phyloP scores from a whole-genome alignment of 2,797 vertebrate genomes.

The Sparus aurata region DNA sequence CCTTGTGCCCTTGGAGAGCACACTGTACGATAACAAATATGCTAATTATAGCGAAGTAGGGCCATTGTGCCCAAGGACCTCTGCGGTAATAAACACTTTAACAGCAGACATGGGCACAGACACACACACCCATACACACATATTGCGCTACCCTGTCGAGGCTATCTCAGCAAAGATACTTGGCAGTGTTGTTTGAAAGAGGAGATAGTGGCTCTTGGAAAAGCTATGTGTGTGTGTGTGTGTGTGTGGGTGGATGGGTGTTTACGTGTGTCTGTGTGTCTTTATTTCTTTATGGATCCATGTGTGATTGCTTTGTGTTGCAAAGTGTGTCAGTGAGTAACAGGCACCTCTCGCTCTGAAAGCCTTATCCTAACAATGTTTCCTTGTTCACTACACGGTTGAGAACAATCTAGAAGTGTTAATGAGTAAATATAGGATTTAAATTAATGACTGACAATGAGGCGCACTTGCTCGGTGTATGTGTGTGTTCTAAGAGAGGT shows the following conservation, averaged over 20 bases:
- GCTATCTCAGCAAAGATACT: constrained; percentile 50
- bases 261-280: neutral
- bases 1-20: constrained; percentile 44
- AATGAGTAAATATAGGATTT: neutral
- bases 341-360: neutral
- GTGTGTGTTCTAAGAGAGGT: constrained; percentile 18
- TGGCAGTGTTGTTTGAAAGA: constrained; percentile 29
- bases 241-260: constrained; percentile 2
- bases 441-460: neutral
- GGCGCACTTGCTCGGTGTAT: neutral
- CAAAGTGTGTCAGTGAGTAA: constrained; percentile 12
- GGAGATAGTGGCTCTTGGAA: constrained; percentile 26
- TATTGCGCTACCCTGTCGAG: constrained; percentile 13
- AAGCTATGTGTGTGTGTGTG: neutral
- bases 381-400: neutral
- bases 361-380: neutral
- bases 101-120: constrained; percentile 15
- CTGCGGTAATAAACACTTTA: constrained; percentile 46
- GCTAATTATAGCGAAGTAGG: constrained; percentile 74
- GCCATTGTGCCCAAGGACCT: constrained; percentile 60
- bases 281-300: constrained; percentile 62
- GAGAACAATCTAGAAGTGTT: neutral
- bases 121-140: constrained; percentile 16
- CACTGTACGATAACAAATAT: constrained; percentile 65
- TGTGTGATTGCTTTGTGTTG: constrained; percentile 35